Conservation (phyloP, 2,113 vertebrate species). For the Lichenostomus cassidix region DNA sequence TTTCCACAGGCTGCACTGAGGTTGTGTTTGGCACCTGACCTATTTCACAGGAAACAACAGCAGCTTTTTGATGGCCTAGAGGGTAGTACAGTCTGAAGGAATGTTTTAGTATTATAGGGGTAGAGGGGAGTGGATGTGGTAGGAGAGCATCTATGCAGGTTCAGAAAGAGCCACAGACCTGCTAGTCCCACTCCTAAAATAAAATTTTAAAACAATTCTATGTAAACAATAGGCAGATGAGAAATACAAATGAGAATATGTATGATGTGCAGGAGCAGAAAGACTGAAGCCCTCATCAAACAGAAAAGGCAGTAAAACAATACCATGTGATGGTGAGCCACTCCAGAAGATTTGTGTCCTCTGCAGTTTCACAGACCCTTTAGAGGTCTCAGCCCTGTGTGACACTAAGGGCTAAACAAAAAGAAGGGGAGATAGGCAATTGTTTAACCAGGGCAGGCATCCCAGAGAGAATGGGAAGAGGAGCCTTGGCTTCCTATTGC, state of each 20-base stretch:
- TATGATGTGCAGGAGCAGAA: neutral
- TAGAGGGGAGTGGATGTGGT: neutral
- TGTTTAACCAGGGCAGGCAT: neutral
- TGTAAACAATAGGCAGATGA: neutral
- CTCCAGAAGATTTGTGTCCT: neutral
- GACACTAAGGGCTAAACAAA: neutral
- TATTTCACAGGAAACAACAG: slow-evolving; percentile 49
- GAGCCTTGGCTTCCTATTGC: neutral
- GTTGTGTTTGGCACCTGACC: slow-evolving; percentile 51
- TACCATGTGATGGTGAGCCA: neutral
- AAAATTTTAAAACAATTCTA: neutral
- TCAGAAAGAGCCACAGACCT: neutral
- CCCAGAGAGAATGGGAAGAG: neutral
- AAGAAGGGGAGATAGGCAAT: neutral
- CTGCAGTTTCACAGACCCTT: neutral
- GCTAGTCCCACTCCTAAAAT: neutral
- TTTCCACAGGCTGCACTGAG: neutral
- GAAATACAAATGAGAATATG: neutral
- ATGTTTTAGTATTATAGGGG: neutral
- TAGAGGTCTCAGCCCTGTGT: neutral
- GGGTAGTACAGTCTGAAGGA: neutral
- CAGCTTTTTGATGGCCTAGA: slow-evolving; percentile 4
- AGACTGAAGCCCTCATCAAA: neutral
- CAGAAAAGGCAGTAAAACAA: neutral
- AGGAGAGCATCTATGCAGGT: neutral